Base-by-base conservation (phyloP, 2,888 invertebrate species). In the Nomada ruficornis region DNA sequence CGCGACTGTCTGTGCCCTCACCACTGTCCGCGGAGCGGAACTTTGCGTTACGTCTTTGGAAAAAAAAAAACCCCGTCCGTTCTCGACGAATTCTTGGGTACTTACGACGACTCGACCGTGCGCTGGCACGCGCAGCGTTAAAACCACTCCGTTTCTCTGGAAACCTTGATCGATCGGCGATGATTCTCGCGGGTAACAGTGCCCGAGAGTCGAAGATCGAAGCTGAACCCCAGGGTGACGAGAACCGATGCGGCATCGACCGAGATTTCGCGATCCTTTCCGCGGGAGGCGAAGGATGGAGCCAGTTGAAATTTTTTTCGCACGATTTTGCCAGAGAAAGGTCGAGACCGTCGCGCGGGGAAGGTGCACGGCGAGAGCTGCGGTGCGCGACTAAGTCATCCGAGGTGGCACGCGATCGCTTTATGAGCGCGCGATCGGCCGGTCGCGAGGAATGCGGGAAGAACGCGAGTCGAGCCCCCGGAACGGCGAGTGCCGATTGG, bases 311-410 rank as follows among this genome's bases (percentile, higher is more conserved):
- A 47, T 15, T 47, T 47, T 47, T 10, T 36, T 36, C 1, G 29
- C 20, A 2, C 4, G 36, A 23, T 13, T 36, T 20, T 9, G 3
- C 11, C 13, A 29, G 50, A 47, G 62, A 36, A 68, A 55, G 44
- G 50, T 77, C 57, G 69, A 44, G 68, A 20, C 23, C 55, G 0
- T 54, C 47, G 67, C 20, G 42, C 26, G 68, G 67, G 60, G 29
- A 77, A 67, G 62, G 68, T 55, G 60, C 62, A 75, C 82, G 60
- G 52, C 72, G 20, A 69, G 79, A 70, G 77, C 59, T 74, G 73
- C 80, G 83, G 73, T 67, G 73, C 81, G 80, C 88, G 81, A 91
- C 90, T 91, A 90, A 89, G 77, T 87, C 78, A 72, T 73, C 62
- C 73, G 67, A 68, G 68, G 29, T 57, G 60, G 67, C 82, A 87